Percentiles rank a stretch among this genome's conserved stretches.
Evolutionary conservation across 2,888 invertebrate genomes (phyloP).

Genomic region (Drosophila falleni): DNA sequence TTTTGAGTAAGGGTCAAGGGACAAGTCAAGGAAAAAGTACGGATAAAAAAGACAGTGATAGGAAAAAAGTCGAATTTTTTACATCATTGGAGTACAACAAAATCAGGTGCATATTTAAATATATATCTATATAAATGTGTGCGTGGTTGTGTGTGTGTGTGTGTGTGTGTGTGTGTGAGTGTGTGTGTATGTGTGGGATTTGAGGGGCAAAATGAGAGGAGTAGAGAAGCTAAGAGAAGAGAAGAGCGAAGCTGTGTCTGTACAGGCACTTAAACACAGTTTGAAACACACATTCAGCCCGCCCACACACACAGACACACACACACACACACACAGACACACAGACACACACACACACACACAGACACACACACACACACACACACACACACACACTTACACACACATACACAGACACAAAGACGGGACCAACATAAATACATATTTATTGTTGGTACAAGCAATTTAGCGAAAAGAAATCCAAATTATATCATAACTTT

Average conservation of each 20-base stretch:
- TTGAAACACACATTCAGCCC: constrained; percentile 45
- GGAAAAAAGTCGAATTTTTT: too few species aligned
- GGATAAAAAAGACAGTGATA: too few species aligned
- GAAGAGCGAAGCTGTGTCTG: constrained; percentile 29
- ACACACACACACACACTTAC: constrained; percentile 15
- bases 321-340: constrained; percentile 27
- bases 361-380: constrained; percentile 22
- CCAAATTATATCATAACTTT: constrained; percentile 81
- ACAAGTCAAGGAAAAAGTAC: too few species aligned
- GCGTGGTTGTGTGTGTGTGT: background rate
- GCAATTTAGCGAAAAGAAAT: constrained; percentile 82
- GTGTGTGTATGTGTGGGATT: constrained; percentile 17
- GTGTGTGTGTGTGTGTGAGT: background rate
- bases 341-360: constrained; percentile 9
- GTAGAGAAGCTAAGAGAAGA: constrained; percentile 11
- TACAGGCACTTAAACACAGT: constrained; percentile 61
- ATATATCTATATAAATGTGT: background rate
- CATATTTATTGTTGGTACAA: constrained; percentile 81
- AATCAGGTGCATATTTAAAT: constrained; percentile 7
- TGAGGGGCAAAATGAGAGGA: too few species aligned
- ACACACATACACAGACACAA: constrained; percentile 39
- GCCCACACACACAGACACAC: constrained; percentile 37
- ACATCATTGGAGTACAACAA: too few species aligned
- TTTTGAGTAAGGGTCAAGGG: too few species aligned
- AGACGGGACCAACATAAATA: constrained; percentile 69